phyloP scores from a whole-genome alignment of 2,113 vertebrate species.

The Eupsittula cactorum region DNA sequence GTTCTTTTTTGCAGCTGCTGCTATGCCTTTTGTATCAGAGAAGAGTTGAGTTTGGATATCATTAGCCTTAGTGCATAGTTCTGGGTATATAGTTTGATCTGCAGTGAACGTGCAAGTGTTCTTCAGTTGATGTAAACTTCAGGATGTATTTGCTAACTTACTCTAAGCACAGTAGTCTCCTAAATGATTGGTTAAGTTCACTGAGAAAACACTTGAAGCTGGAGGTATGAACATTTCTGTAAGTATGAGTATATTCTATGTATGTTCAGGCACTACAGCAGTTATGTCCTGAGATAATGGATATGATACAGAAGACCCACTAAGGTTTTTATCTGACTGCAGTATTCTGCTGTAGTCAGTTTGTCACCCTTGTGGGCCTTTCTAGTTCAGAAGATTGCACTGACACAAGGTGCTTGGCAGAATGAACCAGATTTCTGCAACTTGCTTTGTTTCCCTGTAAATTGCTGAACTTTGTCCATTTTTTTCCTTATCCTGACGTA shows the following conservation, averaged over 20 bases:
- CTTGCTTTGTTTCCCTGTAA: background rate
- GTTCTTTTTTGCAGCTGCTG: conserved; percentile 89
- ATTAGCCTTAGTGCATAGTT: conserved; percentile 29
- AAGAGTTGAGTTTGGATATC: conserved; percentile 31
- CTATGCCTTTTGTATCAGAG: conserved; percentile 61
- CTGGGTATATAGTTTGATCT: background rate
- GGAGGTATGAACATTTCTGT: background rate
- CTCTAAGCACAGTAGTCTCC: background rate
- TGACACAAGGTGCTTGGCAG: background rate
- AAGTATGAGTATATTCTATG: background rate
- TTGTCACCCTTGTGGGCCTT: background rate
- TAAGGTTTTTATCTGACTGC: background rate
- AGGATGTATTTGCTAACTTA: background rate
- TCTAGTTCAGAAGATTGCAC: background rate
- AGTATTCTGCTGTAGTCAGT: background rate
- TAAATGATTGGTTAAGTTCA: background rate
- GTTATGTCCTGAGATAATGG: background rate
- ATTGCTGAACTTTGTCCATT: background rate
- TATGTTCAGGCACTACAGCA: background rate
- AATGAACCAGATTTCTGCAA: background rate
- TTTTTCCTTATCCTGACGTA: conserved; percentile 1
- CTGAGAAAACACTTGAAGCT: background rate
- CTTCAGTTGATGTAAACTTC: background rate
- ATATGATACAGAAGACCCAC: background rate
- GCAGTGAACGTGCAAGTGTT: background rate